Base-by-base conservation (phyloP, 2,797 vertebrate genomes). In the Arctocebus calabarensis region DNA sequence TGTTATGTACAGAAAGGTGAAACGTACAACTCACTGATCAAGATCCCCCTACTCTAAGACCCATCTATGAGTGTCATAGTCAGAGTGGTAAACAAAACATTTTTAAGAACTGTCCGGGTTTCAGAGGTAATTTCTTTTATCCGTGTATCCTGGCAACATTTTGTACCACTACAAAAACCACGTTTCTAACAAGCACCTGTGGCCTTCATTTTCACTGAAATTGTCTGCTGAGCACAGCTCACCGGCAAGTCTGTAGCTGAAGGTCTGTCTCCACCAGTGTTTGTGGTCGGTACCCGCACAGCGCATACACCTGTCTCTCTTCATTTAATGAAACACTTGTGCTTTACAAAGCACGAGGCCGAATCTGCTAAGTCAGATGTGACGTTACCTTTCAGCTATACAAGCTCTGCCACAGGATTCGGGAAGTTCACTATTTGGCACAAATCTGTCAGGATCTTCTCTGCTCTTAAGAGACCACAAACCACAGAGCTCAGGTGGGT, bases 271-370 rank as follows among this genome's bases (percentile, higher is more conserved):
- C 78, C 0, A 22, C 34, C 5, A 17, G 73, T 57, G n/a, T 75
- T 57, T 87, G 84, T 73, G 89, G 81, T 52, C n/a, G 84, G 75
- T 40, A 29, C 37, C 32, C 34, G 73, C 29, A 57, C 22, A 48
- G 40, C 57, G 62, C 7, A 10, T 34, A 37, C 22, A 70, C 37
- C 27, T 64, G 19, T 12, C 52, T 73, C 14, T 19, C 55, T 88
- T 64, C 96, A 73, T 70, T 93, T 93, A 73, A 92, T 84, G 87
- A 90, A 94, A 94, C 20, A 83, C 13, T 25, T 91, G 45, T 64
- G 2, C 70, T 92, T 92, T 68, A 64, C 20, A 88, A 94, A 91
- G 48, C 34, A 34, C 0, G 34, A 85, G 68, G 77, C 66, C 68
- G 59, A 14, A 61, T 59, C 59, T 85, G 75, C 86, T 25, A 57